These are phyloP conservation scores for Phaenicophaeus curvirostris DNA, from an alignment of 2,797 vertebrate genomes.

Conservation along the genomic window DNA sequence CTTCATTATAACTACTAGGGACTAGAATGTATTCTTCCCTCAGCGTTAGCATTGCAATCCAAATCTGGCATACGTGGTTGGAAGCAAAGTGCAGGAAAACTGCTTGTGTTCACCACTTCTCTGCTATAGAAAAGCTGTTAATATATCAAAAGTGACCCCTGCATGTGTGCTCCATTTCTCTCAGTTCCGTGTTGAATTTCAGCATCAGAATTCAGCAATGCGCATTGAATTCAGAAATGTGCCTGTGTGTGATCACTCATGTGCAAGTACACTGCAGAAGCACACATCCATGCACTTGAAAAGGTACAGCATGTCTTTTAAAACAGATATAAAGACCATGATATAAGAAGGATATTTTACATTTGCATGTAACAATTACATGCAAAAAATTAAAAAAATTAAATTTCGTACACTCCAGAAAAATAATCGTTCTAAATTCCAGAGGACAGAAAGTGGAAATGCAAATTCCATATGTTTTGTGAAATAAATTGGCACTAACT, in stretches of 20 bases:
- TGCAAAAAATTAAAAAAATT: no score
- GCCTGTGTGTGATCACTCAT: not conserved
- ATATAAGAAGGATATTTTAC: not conserved
- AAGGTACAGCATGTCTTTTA: not conserved
- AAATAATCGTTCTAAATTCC: not conserved
- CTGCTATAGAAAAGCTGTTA: not conserved
- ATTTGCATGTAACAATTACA: not conserved
- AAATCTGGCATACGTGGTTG: not conserved
- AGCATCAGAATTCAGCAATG: not conserved
- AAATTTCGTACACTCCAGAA: not conserved
- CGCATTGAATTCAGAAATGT: not conserved
- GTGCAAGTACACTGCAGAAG: accelerated
- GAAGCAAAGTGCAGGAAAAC: not conserved
- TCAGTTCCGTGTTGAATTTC: not conserved
- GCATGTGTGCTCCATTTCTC: not conserved
- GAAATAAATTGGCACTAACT: not conserved
- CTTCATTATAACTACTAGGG: not conserved
- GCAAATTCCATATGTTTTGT: not conserved
- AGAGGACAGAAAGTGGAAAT: not conserved
- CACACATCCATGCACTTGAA: not conserved
- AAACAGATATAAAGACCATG: not conserved
- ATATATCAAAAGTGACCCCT: not conserved
- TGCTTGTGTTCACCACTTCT: not conserved
- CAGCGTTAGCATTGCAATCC: not conserved
- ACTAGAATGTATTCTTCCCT: not conserved